These are phyloP conservation scores for Limonius californicus DNA, from an alignment of 1,140 invertebrate species.

Conservation along the genomic window DNA sequence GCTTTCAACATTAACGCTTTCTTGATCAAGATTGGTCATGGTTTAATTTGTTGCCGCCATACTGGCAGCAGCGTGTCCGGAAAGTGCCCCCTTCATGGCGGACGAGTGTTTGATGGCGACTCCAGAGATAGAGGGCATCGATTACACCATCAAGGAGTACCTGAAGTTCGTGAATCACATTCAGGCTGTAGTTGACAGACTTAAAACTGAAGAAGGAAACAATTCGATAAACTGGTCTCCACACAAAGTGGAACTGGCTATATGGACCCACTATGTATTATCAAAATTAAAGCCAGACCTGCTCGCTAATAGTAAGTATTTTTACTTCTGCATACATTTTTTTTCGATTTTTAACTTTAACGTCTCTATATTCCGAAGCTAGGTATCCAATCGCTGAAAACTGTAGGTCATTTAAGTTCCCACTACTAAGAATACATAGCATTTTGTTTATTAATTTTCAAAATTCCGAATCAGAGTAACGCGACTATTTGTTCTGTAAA, in stretches of 20 bases:
- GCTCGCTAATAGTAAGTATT: too few species aligned
- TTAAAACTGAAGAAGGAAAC: constrained; percentile 73
- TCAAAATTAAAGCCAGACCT: constrained; percentile 79
- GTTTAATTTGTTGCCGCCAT: constrained; percentile 52
- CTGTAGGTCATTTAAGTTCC: too few species aligned
- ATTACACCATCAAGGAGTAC: constrained; percentile 95
- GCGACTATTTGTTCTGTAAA: too few species aligned
- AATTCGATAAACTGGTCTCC: constrained; percentile 67
- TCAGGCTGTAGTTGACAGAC: constrained; percentile 71
- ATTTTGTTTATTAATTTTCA: too few species aligned
- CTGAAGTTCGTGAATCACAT: constrained; percentile 91
- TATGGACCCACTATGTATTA: constrained; percentile 87
- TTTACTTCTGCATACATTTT: too few species aligned
- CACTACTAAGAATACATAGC: too few species aligned
- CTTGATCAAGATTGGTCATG: too few species aligned
- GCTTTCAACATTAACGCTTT: too few species aligned
- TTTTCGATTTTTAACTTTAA: too few species aligned
- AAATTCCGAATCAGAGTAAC: too few species aligned
- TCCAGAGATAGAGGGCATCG: constrained; percentile 91
- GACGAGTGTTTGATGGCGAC: constrained; percentile 93
- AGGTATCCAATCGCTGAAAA: too few species aligned
- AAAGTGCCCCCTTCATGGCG: constrained; percentile 93
- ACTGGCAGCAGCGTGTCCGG: constrained; percentile 82
- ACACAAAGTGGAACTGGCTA: constrained; percentile 82
- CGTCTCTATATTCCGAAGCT: too few species aligned